Percentiles rank a stretch among this genome's conserved stretches.
phyloP scores from a whole-genome alignment of 2,888 invertebrate genomes.

The Stenodera caucasica region DNA sequence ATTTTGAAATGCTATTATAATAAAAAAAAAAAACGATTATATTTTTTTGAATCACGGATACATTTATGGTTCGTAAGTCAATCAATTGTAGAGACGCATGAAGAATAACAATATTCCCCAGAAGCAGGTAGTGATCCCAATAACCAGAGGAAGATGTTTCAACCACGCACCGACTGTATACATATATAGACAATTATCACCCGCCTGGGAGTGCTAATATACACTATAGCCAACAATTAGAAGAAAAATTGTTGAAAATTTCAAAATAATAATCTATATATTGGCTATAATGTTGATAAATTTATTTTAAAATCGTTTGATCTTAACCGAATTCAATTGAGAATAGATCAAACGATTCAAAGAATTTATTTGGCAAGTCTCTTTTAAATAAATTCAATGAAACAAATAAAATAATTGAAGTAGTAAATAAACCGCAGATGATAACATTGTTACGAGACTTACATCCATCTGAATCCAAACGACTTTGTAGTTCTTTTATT shows the following conservation, averaged over 20 bases:
- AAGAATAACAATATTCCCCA: slow-evolving; percentile 80
- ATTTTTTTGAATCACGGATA: slow-evolving; percentile 3
- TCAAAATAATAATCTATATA: slow-evolving; percentile 15
- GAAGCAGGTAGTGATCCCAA: slow-evolving; percentile 87
- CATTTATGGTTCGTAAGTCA: slow-evolving; percentile 20
- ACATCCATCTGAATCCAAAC: slow-evolving; percentile 87
- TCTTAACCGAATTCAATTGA: slow-evolving; percentile 19
- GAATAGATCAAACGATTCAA: slow-evolving; percentile 32
- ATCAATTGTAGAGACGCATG: slow-evolving; percentile 67
- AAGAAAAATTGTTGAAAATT: no score
- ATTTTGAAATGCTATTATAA: slow-evolving; percentile 9
- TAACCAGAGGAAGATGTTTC: slow-evolving; percentile 76
- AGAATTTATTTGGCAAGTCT: slow-evolving; percentile 16
- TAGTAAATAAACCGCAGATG: neutral
- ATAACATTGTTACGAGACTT: slow-evolving; percentile 60
- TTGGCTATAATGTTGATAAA: slow-evolving; percentile 34
- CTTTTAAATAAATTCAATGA: slow-evolving; percentile 13
- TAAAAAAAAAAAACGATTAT: slow-evolving; percentile 7
- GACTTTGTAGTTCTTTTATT: slow-evolving; percentile 82
- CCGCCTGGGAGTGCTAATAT: slow-evolving; percentile 57
- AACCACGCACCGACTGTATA: slow-evolving; percentile 64
- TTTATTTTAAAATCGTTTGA: slow-evolving; percentile 30
- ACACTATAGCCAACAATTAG: slow-evolving; percentile 46
- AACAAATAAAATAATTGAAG: neutral
- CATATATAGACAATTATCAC: slow-evolving; percentile 50